Conservation (phyloP, 2,888 invertebrate species). For the Agrochola circellaris region DNA sequence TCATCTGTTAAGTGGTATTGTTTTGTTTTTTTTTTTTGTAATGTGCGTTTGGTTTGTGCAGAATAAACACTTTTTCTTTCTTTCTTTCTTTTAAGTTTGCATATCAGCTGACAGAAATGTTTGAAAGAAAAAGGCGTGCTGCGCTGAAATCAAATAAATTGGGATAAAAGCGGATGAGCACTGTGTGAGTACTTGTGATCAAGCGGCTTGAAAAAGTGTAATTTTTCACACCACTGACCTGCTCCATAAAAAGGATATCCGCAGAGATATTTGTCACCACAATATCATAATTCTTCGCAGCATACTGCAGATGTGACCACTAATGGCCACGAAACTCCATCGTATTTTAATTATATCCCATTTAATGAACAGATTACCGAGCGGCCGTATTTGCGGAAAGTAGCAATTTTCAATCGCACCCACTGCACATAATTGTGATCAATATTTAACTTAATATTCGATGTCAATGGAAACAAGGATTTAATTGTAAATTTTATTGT, state of each 20-base stretch:
- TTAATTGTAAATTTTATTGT: conserved; percentile 34
- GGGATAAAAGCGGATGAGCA: not conserved
- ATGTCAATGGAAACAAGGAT: conserved; percentile 21
- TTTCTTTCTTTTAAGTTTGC: too few relatives aligned
- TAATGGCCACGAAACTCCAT: conserved; percentile 53
- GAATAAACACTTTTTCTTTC: too few relatives aligned
- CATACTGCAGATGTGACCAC: conserved; percentile 56
- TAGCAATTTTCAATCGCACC: conserved; percentile 40
- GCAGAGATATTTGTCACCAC: conserved; percentile 41
- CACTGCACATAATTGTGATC: conserved; percentile 34
- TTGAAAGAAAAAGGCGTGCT: too few relatives aligned
- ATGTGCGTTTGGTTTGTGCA: too few relatives aligned
- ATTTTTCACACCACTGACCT: conserved; percentile 7
- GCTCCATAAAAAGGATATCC: conserved; percentile 22
- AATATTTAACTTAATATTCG: conserved; percentile 48
- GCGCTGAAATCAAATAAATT: not conserved
- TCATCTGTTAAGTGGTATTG: too few relatives aligned
- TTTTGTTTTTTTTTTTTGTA: too few relatives aligned
- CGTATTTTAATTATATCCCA: conserved; percentile 56
- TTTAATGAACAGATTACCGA: conserved; percentile 57
- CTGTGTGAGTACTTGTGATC: too few relatives aligned
- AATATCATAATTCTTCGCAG: conserved; percentile 57
- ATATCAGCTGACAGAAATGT: not conserved
- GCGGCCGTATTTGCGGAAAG: conserved; percentile 28
- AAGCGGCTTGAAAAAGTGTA: not conserved